Evolutionary conservation across 2,113 vertebrate genomes (phyloP).

Genomic region (Suricata suricatta): DNA sequence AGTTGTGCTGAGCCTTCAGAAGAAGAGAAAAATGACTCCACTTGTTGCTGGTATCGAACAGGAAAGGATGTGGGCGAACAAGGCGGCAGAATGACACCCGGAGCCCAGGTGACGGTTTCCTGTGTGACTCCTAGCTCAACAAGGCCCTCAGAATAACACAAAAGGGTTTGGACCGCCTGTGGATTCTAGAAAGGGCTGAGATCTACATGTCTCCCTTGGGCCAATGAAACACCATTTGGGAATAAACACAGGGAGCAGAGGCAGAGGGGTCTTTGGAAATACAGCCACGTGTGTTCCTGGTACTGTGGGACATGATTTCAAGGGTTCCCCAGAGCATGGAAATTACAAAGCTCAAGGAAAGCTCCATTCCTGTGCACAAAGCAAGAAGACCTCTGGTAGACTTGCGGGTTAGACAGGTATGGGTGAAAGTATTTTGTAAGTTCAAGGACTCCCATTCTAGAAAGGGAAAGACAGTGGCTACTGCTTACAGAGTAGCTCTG

Average conservation of each 20-base stretch:
- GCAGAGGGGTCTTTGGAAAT: neutral
- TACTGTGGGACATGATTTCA: neutral
- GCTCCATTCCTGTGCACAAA: neutral
- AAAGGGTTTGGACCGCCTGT: neutral
- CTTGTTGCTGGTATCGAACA: neutral
- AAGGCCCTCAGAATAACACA: neutral
- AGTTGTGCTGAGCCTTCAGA: neutral
- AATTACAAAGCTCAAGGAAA: neutral
- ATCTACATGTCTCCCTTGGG: neutral
- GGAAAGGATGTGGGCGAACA: neutral
- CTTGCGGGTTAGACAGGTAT: accelerated
- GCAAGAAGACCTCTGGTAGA: neutral
- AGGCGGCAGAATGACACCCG: neutral
- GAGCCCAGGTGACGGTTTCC: neutral
- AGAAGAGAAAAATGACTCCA: neutral
- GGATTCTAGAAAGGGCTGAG: neutral
- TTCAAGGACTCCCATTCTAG: neutral
- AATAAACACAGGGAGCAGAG: neutral
- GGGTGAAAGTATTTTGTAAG: neutral
- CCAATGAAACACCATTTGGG: neutral
- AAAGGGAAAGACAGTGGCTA: neutral
- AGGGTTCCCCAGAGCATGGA: neutral
- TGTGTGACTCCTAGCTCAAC: neutral
- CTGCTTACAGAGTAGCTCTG: neutral
- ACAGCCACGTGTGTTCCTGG: neutral